Conservation (phyloP, 2,113 vertebrate genomes). For the Tenebrosternarchus preto region DNA sequence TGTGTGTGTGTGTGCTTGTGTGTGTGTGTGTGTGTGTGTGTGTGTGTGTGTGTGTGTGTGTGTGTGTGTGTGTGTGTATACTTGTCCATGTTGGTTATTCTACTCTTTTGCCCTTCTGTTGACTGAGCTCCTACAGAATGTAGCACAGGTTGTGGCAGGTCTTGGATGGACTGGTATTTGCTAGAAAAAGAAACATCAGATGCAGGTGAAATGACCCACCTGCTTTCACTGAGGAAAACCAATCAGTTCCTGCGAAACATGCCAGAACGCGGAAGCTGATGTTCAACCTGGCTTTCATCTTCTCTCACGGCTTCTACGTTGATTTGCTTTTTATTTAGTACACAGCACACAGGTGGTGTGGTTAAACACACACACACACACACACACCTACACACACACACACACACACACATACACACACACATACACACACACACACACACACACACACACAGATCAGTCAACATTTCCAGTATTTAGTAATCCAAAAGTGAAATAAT, state of each 20-base stretch:
- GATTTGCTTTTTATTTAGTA: no score
- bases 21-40: no score
- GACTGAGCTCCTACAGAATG: conserved; percentile 49
- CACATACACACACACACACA: neutral
- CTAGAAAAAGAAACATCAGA: neutral
- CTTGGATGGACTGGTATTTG: neutral
- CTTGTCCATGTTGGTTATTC: conserved; percentile 7
- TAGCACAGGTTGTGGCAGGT: conserved; percentile 10
- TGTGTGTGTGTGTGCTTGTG: no score
- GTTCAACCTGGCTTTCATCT: no score
- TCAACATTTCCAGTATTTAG: neutral
- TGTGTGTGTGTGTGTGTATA: conserved; percentile 38
- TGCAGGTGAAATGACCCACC: neutral
- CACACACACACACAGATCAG: neutral
- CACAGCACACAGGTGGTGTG: no score
- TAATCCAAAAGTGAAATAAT: neutral
- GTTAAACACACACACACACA: no score
- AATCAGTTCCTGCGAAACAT: neutral
- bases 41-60: conserved; percentile 57
- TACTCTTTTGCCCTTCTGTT: conserved; percentile 56
- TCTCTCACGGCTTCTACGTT: no score
- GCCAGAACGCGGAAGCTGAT: no score
- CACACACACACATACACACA: neutral
- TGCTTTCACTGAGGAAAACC: neutral
- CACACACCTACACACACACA: no score